Evolutionary conservation across 1,140 invertebrate genomes (phyloP), one percentile per base, ranked within the genome.

Genomic region (Cydia strobilella): DNA sequence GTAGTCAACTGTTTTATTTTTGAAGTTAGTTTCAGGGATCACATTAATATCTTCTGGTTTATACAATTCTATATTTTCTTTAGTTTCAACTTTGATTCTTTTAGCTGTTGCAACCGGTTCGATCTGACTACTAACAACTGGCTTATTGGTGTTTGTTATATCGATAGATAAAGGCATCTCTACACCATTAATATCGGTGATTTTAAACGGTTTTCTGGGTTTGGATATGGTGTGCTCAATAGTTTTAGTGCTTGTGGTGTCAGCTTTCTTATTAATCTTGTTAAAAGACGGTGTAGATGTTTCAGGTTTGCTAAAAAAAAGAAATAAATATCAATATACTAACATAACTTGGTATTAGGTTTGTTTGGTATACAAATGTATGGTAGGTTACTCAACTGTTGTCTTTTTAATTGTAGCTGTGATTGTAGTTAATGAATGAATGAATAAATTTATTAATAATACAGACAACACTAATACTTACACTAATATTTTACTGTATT

Each of bases 131-230:
- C 10, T 59, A 48, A 42, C 12, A 51, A 23, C n/a, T 12, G 45
- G 25, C 20, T 54, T 27, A 51, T 15, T 63, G 25, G 9, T 35
- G 12, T 35, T 63, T 74, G 76, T 74, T 18, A 80, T 69, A 48
- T 39, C 74, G 62, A 84, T 65, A 12, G 84, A 81, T 73, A 87
- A 76, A 42, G 77, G 45, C 31, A 82, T 66, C 13, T 87, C 15
- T 27, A 84, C 51, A 72, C 84, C 84, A 62, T 87, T 71, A 63
- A 90, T 80, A 12, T 90, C 84, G 2, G 65, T 83, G 31, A 90
- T 88, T 85, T 80, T 89, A 72, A 86, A 89, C 25, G 83, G 82
- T 76, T 76, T 77, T 35, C 77, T 79, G 25, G 72, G 23, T 78
- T 79, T 80, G 23, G 74, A 31, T 48, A 15, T 10, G 18, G 12